A percentile compares a stretch with the other conserved stretches of the same genome.
Conservation (phyloP, 1,140 invertebrate genomes). For the Oppia nitens region DNA sequence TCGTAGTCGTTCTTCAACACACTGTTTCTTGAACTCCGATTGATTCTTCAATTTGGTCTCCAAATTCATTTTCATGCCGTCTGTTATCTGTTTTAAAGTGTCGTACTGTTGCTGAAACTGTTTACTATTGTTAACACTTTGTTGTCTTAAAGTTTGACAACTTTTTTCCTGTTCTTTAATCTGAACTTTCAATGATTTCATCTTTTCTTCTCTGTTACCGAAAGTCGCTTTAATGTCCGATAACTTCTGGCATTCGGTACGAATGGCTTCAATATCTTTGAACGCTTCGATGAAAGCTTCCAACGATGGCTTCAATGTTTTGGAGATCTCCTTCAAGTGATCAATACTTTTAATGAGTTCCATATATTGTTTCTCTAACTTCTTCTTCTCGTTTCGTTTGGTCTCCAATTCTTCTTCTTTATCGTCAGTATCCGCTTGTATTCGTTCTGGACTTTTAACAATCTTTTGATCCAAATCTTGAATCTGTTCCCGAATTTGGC, state of each 20-base stretch:
- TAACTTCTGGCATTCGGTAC: not conserved
- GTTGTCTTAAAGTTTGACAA: not conserved
- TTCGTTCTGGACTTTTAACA: not conserved
- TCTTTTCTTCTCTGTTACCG: not conserved
- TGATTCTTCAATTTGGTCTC: not conserved
- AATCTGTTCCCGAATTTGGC: not conserved
- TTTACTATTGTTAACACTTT: not conserved
- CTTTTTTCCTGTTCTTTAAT: not conserved
- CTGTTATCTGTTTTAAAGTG: not conserved
- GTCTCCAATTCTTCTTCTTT: not conserved
- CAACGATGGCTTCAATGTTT: not conserved
- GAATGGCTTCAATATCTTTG: not conserved
- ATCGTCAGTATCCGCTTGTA: not conserved
- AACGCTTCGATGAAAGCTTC: not conserved
- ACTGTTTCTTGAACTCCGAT: not conserved
- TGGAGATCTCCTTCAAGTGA: not conserved
- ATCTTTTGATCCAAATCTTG: not conserved
- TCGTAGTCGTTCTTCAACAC: not conserved
- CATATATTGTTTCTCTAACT: not conserved
- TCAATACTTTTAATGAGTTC: not conserved
- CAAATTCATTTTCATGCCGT: not conserved
- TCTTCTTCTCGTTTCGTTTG: slow-evolving; percentile 1
- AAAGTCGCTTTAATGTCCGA: not conserved
- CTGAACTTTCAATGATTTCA: not conserved
- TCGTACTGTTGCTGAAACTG: not conserved